Evolutionary conservation across 2,888 invertebrate genomes (phyloP).

Genomic region (Chirona hameri): DNA sequence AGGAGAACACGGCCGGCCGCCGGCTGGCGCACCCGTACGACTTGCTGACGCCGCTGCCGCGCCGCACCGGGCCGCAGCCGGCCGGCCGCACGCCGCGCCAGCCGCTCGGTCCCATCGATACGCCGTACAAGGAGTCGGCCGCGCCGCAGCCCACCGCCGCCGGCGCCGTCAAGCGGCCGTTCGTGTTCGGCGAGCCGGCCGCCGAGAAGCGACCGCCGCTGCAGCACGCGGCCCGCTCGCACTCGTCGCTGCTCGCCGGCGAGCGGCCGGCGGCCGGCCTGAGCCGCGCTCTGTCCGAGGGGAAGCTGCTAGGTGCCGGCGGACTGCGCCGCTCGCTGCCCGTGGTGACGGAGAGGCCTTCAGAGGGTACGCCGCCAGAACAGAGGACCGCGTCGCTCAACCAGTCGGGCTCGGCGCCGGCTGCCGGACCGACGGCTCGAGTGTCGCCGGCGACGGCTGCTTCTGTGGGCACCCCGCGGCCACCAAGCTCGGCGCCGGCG

Average conservation of each 20-base stretch:
- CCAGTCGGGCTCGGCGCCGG: not conserved
- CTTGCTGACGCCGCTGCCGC: slow-evolving; percentile 5
- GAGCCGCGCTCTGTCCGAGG: slow-evolving; percentile 3
- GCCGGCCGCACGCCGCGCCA: not conserved
- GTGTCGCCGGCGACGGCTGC: no score
- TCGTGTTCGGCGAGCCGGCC: not conserved
- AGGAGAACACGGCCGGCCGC: not conserved
- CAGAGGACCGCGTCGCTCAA: not conserved
- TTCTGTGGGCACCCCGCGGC: no score
- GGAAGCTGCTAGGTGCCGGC: not conserved
- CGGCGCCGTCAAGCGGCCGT: slow-evolving; percentile 24
- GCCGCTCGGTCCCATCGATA: not conserved
- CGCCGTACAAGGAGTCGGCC: not conserved
- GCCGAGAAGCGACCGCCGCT: slow-evolving; percentile 10
- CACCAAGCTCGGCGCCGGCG: no score
- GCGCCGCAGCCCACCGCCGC: not conserved
- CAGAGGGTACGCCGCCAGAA: not conserved
- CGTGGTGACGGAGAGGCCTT: not conserved
- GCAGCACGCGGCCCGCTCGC: not conserved
- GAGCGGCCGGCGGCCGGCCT: not conserved
- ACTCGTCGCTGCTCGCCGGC: not conserved
- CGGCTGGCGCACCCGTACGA: not conserved
- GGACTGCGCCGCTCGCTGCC: not conserved
- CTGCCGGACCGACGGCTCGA: not conserved
- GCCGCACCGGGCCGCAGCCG: not conserved